Percentiles rank a stretch among this genome's conserved stretches.
phyloP scores from a whole-genome alignment of 2,113 vertebrate genomes.

The Indicator maculatus region DNA sequence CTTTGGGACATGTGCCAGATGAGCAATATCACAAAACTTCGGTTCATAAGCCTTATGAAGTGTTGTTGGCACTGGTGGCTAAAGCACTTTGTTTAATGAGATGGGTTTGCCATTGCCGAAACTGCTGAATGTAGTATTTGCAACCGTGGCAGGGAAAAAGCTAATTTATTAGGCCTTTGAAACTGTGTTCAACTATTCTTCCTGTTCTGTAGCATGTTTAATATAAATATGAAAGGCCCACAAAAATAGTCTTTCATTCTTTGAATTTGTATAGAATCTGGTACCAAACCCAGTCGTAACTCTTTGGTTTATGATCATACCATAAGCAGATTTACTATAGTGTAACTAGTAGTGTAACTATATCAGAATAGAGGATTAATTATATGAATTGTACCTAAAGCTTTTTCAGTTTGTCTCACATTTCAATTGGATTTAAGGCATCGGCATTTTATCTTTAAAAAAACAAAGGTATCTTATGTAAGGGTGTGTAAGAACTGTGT shows the following conservation, averaged over 20 bases:
- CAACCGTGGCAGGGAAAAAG: conserved; percentile 68
- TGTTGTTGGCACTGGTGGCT: conserved; percentile 60
- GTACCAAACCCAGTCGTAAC: too few species aligned
- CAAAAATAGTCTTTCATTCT: conserved; percentile 52
- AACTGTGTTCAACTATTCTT: conserved; percentile 46
- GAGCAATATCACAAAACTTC: conserved; percentile 66
- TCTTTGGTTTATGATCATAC: too few species aligned
- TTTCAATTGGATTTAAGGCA: background rate
- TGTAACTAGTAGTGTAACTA: too few species aligned
- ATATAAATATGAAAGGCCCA: conserved; percentile 63
- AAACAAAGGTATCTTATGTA: background rate
- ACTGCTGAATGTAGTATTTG: conserved; percentile 75
- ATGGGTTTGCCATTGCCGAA: conserved; percentile 68
- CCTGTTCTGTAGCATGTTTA: conserved; percentile 50
- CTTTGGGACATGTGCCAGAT: conserved; percentile 68
- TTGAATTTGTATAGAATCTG: background rate
- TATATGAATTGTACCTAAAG: background rate
- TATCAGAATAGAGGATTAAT: background rate
- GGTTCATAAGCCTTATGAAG: conserved; percentile 60
- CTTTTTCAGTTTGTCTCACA: background rate
- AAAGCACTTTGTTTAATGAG: conserved; percentile 82
- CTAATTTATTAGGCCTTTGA: conserved; percentile 76
- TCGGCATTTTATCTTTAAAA: background rate
- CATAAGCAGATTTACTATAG: too few species aligned
- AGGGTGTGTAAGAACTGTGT: background rate